Percentiles rank a stretch among this genome's conserved stretches.
phyloP scores from a whole-genome alignment of 2,797 vertebrate genomes.

The Sebastes ruberrimus region DNA sequence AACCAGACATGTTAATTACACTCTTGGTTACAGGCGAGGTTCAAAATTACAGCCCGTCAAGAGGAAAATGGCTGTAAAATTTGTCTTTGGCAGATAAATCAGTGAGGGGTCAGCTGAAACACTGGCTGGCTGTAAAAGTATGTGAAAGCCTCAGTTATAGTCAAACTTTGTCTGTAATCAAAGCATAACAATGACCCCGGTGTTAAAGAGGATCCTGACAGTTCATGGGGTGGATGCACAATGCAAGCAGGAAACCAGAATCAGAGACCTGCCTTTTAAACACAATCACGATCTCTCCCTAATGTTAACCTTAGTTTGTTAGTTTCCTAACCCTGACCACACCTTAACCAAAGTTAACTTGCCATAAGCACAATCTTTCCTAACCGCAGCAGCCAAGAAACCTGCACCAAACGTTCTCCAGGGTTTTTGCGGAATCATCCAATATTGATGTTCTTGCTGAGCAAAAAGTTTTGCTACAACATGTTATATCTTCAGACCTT shows the following conservation, averaged over 20 bases:
- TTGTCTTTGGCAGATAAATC: constrained; percentile 55
- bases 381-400: too few relatives aligned
- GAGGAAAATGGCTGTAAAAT: constrained; percentile 53
- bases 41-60: constrained; percentile 35
- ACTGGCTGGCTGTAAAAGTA: not conserved
- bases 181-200: not conserved
- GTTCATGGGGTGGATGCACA: not conserved
- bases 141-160: not conserved
- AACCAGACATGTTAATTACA: constrained; percentile 53
- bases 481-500: not conserved
- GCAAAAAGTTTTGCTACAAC: too few relatives aligned
- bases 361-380: not conserved
- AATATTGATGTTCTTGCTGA: too few relatives aligned
- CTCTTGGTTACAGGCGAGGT: constrained; percentile 18
- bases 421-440: too few relatives aligned
- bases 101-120: constrained; percentile 45
- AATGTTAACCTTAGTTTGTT: not conserved
- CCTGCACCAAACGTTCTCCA: too few relatives aligned
- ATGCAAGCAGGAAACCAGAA: not conserved
- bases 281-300: not conserved
- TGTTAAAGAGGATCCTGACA: not conserved
- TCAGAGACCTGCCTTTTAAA: not conserved
- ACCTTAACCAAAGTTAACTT: not conserved
- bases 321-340: not conserved
- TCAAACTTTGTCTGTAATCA: not conserved